Conservation (phyloP, 2,113 vertebrate species). For the Cercocebus atys region DNA sequence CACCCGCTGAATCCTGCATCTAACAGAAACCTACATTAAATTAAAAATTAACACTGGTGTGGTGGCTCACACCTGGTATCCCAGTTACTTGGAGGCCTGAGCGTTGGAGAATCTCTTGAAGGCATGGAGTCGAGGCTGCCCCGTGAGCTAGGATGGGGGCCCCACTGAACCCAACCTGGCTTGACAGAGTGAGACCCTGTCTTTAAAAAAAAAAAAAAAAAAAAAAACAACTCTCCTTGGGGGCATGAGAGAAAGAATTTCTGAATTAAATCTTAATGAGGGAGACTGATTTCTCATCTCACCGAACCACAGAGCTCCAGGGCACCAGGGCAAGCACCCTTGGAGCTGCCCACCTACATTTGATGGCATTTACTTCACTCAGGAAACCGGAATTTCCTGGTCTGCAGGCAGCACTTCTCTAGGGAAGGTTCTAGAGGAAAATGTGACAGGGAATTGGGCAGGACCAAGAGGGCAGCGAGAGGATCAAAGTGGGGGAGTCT, state of each 20-base stretch:
- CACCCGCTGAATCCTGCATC: too few species aligned
- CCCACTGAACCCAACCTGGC: too few species aligned
- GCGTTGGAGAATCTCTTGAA: too few species aligned
- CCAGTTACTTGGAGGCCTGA: too few species aligned
- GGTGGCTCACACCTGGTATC: too few species aligned
- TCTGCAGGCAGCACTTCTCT: background rate
- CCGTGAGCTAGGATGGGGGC: too few species aligned
- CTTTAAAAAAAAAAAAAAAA: too few species aligned
- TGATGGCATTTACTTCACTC: background rate
- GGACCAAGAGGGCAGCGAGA: background rate
- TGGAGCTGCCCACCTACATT: background rate
- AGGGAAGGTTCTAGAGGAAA: conserved; percentile 19
- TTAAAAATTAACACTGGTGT: too few species aligned
- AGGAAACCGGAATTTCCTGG: background rate
- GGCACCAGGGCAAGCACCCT: background rate
- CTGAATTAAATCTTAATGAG: background rate
- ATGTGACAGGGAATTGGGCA: background rate
- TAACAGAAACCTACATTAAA: too few species aligned
- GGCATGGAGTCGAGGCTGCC: too few species aligned
- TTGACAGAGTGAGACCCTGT: too few species aligned
- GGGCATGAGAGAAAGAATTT: background rate
- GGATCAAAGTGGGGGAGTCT: background rate
- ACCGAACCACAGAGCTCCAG: background rate
- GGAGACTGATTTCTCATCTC: background rate
- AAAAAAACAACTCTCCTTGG: too few species aligned